phyloP scores from a whole-genome alignment of 1,140 invertebrate species.

The Plutomurus gul region DNA sequence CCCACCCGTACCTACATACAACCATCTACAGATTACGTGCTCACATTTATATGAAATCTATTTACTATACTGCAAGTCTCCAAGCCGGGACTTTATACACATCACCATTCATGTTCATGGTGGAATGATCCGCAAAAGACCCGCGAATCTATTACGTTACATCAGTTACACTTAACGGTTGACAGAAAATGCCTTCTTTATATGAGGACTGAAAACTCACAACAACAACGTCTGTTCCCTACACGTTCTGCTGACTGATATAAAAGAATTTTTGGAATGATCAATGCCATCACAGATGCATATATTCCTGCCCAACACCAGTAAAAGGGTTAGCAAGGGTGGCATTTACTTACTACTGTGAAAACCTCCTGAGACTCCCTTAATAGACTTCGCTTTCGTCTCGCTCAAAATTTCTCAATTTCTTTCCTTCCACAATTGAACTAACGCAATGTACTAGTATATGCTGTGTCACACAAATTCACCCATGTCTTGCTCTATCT shows the following conservation, averaged over 20 bases:
- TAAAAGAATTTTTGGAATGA: neutral
- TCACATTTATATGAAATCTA: neutral
- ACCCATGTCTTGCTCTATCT: too few relatives aligned
- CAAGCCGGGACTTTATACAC: neutral
- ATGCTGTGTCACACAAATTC: too few relatives aligned
- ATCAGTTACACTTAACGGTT: constrained; percentile 22
- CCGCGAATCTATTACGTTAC: constrained; percentile 22
- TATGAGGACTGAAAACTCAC: neutral
- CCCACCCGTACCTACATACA: neutral
- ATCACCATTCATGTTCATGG: constrained; percentile 22
- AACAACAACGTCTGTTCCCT: neutral
- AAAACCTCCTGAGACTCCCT: too few relatives aligned
- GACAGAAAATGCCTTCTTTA: constrained; percentile 15
- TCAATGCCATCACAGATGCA: neutral
- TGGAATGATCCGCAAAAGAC: constrained; percentile 24
- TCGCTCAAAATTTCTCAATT: too few relatives aligned
- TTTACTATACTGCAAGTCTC: neutral
- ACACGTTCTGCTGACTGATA: neutral
- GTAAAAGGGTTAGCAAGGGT: too few relatives aligned
- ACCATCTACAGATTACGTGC: neutral
- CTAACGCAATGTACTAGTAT: too few relatives aligned
- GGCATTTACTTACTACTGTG: too few relatives aligned
- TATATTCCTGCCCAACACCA: too few relatives aligned
- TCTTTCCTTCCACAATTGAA: too few relatives aligned
- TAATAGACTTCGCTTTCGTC: too few relatives aligned